Conservation (phyloP, 2,888 invertebrate genomes). For the Catocala sponsa region DNA sequence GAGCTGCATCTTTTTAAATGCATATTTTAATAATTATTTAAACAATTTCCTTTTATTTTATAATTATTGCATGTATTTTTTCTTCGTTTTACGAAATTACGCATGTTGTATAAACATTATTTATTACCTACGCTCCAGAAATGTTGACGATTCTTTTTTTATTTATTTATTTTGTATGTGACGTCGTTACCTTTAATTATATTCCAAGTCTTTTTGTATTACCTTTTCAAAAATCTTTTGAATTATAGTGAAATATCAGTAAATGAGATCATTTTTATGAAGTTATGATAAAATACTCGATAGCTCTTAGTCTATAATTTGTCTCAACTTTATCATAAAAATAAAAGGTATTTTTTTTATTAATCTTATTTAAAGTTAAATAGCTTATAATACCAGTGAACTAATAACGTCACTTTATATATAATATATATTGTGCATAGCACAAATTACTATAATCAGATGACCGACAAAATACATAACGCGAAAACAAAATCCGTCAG, state of each 20-base stretch:
- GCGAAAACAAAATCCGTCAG: too few relatives aligned
- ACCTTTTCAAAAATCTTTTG: neutral
- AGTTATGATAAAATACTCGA: too few relatives aligned
- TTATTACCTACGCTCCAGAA: constrained; percentile 35
- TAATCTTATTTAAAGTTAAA: too few relatives aligned
- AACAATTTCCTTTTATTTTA: neutral
- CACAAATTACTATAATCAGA: too few relatives aligned
- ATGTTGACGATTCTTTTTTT: constrained; percentile 35
- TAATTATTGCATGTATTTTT: constrained; percentile 31
- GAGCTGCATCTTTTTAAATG: constrained; percentile 20
- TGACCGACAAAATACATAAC: too few relatives aligned
- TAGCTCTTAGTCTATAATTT: too few relatives aligned
- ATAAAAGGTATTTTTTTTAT: too few relatives aligned
- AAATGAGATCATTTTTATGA: neutral
- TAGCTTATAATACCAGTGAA: too few relatives aligned
- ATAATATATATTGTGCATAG: too few relatives aligned
- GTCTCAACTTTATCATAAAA: too few relatives aligned
- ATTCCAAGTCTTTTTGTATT: neutral
- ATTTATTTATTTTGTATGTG: constrained; percentile 10
- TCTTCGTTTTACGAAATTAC: neutral
- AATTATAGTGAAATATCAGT: constrained; percentile 26
- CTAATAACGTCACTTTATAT: too few relatives aligned
- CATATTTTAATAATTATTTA: neutral
- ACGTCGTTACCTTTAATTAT: constrained; percentile 12
- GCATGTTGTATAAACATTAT: constrained; percentile 1